Conservation (phyloP, 2,797 vertebrate genomes). For the Enteromius argenteus region DNA sequence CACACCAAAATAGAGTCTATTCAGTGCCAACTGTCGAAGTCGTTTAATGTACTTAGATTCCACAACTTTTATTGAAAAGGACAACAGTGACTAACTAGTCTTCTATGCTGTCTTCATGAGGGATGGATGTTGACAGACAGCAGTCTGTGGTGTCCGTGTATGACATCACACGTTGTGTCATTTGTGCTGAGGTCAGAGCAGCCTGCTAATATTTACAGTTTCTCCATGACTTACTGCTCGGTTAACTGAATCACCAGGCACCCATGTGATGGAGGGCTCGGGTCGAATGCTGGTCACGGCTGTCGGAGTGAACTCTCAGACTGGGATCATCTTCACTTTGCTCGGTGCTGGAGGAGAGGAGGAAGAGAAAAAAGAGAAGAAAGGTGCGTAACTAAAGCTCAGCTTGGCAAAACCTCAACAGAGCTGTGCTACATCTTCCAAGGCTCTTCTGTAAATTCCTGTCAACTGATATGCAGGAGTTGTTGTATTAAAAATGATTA, state of each 20-base stretch:
- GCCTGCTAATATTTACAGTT: conserved; percentile 31
- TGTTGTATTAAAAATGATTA: background rate
- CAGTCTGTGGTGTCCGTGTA: background rate
- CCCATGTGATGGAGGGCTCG: conserved; percentile 99
- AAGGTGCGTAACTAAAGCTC: conserved; percentile 80
- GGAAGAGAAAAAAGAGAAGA: conserved; percentile 98
- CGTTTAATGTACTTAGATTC: background rate
- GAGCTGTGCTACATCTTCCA: background rate
- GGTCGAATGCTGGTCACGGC: conserved; percentile 96
- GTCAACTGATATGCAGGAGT: background rate
- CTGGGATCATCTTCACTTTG: conserved; percentile 97
- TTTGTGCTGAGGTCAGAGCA: background rate
- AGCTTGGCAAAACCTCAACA: background rate
- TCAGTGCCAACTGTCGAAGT: background rate
- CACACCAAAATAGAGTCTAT: background rate
- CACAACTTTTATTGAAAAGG: background rate
- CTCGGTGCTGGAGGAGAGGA: conserved; percentile 91
- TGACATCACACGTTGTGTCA: conserved; percentile 12
- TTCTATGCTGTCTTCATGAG: background rate
- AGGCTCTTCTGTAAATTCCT: background rate
- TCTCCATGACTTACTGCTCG: conserved; percentile 16
- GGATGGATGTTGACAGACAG: background rate
- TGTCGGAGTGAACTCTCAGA: conserved; percentile 98
- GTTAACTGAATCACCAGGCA: conserved; percentile 78
- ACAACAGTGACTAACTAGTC: background rate